Evolutionary conservation across 2,888 invertebrate genomes (phyloP), one percentile per base, ranked within the genome.

Genomic region (Elmis aenea): DNA sequence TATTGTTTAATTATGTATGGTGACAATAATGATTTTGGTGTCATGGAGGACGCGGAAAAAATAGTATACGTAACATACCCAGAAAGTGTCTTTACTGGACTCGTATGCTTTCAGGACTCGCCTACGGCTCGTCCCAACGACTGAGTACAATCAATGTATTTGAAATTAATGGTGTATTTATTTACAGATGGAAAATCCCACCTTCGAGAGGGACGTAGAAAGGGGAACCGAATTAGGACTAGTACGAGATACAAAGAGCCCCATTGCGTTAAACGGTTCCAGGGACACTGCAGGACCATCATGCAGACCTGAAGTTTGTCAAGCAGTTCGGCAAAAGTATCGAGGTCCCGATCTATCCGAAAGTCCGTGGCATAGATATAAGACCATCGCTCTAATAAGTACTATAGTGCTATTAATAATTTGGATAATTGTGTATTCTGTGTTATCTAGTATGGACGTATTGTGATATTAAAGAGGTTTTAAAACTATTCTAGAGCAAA

Each of bases 361-460:
- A 40, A 71, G 68, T 40, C 74, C 75, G 1, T 75, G 74, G 74
- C 70, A 74, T 42, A 55, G 52, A 11, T 64, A 68, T 16, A 75
- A 75, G 50, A 71, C 72, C 1, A 59, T 70, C 40, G 70, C 72
- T 48, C 63, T 74, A 33, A 46, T 72, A 18, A 61, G 62, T 8
- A 64, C 67, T 10, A 64, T 75, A 44, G 59, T 64, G 27, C 61
- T 70, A 1, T 59, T 75, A 6, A 46, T 70, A 24, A 30, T 73
- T 3, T 75, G 75, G 75, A 60, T 72, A 18, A 57, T 74, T 33
- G 57, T 70, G 33, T 74, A 54, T 53, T 60, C 40, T 52, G 66
- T 50, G 22, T n/a, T n/a, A n/a, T n/a, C n/a, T n/a, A n/a, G n/a
- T n/a, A n/a, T n/a, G n/a, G n/a, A n/a, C n/a, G n/a, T n/a, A n/a